Evolutionary conservation across 2,888 invertebrate species (phyloP).

Genomic region (Caenorhabditis drosophilae): DNA sequence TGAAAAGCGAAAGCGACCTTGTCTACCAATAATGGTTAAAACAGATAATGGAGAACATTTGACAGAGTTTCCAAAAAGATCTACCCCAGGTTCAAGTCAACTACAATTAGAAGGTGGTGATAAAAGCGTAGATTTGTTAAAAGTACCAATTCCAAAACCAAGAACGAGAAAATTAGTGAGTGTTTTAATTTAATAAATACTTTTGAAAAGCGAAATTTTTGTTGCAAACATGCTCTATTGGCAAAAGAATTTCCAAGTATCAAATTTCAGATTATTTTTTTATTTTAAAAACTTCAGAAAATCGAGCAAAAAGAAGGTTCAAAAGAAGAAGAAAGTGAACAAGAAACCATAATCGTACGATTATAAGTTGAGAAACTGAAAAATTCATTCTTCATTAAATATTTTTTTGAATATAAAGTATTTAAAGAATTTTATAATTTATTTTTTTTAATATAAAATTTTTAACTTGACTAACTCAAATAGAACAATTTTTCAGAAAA

Average conservation of each 20-base stretch:
- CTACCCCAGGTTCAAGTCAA: constrained; percentile 9
- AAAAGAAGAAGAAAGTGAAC: background rate
- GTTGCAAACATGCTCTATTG: too few relatives aligned
- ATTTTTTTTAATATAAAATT: too few relatives aligned
- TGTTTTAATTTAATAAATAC: background rate
- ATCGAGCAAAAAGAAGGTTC: background rate
- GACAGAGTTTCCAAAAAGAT: constrained; percentile 20
- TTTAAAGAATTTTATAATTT: too few relatives aligned
- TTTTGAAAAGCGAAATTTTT: background rate
- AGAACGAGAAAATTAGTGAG: constrained; percentile 18
- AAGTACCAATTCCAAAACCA: constrained; percentile 21
- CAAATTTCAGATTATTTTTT: too few relatives aligned
- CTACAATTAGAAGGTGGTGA: constrained; percentile 14
- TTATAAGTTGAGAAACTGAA: background rate
- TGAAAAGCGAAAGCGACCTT: constrained; percentile 12
- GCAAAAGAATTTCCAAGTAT: too few relatives aligned
- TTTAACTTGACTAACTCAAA: too few relatives aligned
- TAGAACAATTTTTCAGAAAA: too few relatives aligned
- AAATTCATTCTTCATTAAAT: too few relatives aligned
- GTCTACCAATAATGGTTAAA: constrained; percentile 15
- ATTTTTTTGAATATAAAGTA: too few relatives aligned
- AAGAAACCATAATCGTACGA: background rate
- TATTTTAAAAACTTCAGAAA: background rate
- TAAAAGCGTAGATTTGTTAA: constrained; percentile 7
- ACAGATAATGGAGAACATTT: constrained; percentile 24